A percentile compares a stretch with the other conserved stretches of the same genome.
Conservation (phyloP, 1,140 invertebrate genomes). For the Choristoneura fumiferana region DNA sequence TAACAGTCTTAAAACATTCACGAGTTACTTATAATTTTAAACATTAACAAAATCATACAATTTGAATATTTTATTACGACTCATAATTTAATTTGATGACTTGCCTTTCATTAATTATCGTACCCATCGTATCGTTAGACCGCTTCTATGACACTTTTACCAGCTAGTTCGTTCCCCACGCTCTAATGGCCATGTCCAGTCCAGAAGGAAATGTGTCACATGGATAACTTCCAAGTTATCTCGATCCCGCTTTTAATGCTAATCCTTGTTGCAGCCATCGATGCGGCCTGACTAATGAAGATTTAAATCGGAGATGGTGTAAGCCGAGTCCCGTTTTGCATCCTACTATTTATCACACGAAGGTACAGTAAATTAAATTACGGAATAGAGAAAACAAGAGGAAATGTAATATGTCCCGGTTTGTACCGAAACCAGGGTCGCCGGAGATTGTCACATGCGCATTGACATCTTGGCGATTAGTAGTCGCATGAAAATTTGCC, state of each 20-base stretch:
- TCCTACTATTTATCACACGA: constrained; percentile 91
- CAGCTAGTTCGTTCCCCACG: not conserved
- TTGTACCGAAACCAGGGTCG: too few species aligned
- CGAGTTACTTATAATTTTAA: too few species aligned
- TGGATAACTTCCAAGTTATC: constrained; percentile 15
- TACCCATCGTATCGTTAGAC: not conserved
- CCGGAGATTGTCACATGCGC: too few species aligned
- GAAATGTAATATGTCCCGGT: too few species aligned
- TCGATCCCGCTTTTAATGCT: constrained; percentile 3
- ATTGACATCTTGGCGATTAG: too few species aligned
- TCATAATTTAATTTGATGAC: too few species aligned
- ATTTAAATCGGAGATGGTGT: constrained; percentile 90
- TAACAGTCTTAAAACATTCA: too few species aligned
- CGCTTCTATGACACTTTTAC: not conserved
- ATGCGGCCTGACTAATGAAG: constrained; percentile 89
- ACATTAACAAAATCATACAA: too few species aligned
- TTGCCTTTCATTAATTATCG: too few species aligned
- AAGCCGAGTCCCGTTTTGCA: constrained; percentile 86
- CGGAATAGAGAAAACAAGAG: too few species aligned
- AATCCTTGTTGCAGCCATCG: constrained; percentile 80
- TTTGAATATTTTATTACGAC: too few species aligned
- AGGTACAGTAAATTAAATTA: constrained; percentile 76
- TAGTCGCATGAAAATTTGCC: too few species aligned
- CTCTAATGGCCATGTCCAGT: not conserved
- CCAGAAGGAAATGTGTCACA: not conserved